Conservation (phyloP, 92 coral and sea anemone species). For the Palythoa grandis region DNA sequence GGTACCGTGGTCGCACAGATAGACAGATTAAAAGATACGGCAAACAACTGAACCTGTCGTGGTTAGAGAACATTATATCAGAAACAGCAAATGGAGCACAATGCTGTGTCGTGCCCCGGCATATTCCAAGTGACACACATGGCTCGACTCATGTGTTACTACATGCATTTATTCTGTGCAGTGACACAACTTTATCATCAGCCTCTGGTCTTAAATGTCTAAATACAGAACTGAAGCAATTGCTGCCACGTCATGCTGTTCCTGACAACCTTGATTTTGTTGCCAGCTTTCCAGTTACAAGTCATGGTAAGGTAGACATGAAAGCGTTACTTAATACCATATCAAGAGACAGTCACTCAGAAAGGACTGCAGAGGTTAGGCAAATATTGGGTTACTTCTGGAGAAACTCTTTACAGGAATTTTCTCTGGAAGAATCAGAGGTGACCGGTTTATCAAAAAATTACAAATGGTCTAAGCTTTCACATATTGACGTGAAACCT, state of each 20-base stretch:
- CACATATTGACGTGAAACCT: background rate
- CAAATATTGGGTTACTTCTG: conserved; percentile 50
- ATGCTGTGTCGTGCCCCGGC: conserved; percentile 47
- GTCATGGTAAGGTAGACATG: conserved; percentile 88
- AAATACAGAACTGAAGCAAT: conserved; percentile 36
- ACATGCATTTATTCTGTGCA: conserved; percentile 65
- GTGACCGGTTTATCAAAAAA: background rate
- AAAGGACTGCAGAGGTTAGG: conserved; percentile 19
- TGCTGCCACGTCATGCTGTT: conserved; percentile 65
- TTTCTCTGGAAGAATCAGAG: background rate
- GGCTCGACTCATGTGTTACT: conserved; percentile 29
- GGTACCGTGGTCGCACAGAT: conserved; percentile 87
- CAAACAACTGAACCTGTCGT: conserved; percentile 69
- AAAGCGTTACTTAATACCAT: conserved; percentile 44
- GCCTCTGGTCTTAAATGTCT: conserved; percentile 1
- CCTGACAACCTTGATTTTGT: conserved; percentile 82
- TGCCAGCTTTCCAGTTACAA: conserved; percentile 74
- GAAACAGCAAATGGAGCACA: conserved; percentile 43
- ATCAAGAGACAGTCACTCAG: background rate
- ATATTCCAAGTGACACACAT: conserved; percentile 30
- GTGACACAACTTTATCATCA: background rate
- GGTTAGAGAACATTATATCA: conserved; percentile 69
- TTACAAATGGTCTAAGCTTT: background rate
- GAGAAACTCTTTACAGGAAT: conserved; percentile 30
- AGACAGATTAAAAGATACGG: conserved; percentile 86